Conservation (phyloP, 92 coral and sea anemone genomes). For the Heteractis magnifica region DNA sequence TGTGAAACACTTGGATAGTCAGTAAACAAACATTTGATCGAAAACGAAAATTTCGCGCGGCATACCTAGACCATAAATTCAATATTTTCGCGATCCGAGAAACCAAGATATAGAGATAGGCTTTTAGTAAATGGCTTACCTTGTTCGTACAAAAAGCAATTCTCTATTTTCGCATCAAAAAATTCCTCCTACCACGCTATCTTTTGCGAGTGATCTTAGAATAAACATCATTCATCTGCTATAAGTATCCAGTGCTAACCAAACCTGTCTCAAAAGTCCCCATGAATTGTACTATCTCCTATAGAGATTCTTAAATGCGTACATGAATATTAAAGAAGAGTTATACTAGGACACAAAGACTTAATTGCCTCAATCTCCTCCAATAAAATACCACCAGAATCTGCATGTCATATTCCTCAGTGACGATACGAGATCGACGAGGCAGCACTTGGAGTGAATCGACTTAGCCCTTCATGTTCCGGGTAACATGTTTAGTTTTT, state of each 20-base stretch:
- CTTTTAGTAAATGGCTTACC: background rate
- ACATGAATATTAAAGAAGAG: conserved; percentile 2
- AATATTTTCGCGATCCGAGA: background rate
- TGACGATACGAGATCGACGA: background rate
- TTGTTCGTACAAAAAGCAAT: background rate
- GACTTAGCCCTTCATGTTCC: background rate
- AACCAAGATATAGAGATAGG: background rate
- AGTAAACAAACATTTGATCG: background rate
- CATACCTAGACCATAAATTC: background rate
- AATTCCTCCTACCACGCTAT: background rate
- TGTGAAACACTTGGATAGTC: background rate
- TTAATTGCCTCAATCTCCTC: conserved; percentile 15
- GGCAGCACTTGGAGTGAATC: background rate
- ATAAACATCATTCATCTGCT: background rate
- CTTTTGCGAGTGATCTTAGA: background rate
- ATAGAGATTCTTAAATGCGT: conserved; percentile 5
- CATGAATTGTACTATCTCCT: conserved; percentile 1
- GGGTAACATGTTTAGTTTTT: background rate
- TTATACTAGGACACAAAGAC: conserved; percentile 2
- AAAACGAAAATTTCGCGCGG: background rate
- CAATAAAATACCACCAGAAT: conserved; percentile 9
- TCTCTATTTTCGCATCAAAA: background rate
- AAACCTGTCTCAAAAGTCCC: background rate
- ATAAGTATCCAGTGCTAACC: background rate
- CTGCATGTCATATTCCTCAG: conserved; percentile 9